These are phyloP conservation scores for Falco berigora DNA, from an alignment of 2,797 vertebrate species.

Conservation along the genomic window DNA sequence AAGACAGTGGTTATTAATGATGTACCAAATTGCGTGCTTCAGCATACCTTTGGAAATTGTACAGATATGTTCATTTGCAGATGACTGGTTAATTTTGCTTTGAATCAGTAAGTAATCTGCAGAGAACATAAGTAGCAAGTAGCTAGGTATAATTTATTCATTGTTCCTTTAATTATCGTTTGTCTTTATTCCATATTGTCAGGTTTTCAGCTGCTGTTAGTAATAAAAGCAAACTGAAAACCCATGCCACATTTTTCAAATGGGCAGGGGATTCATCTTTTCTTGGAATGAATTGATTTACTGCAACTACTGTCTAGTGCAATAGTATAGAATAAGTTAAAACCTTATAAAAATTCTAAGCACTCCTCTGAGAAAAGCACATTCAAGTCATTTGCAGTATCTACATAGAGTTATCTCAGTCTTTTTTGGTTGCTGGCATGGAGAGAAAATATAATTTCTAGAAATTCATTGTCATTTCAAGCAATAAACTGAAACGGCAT, in stretches of 20 bases:
- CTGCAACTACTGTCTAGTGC: background rate
- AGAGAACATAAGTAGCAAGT: background rate
- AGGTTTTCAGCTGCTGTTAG: background rate
- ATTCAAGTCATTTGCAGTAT: background rate
- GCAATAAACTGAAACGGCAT: background rate
- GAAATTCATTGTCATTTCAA: background rate
- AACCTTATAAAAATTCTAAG: background rate
- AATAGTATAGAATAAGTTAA: background rate
- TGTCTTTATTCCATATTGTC: background rate
- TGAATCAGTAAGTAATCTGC: slow-evolving; percentile 6
- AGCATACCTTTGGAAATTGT: background rate
- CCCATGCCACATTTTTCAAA: background rate
- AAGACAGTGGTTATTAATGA: background rate
- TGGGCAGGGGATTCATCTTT: background rate
- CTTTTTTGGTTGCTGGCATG: background rate
- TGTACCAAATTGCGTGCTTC: background rate
- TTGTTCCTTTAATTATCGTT: slow-evolving; percentile 7
- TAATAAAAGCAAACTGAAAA: background rate
- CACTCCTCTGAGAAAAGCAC: background rate
- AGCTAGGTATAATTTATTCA: slow-evolving; percentile 2
- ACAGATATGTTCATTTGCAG: background rate
- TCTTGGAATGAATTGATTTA: background rate
- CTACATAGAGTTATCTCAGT: background rate
- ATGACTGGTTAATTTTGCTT: slow-evolving; percentile 21
- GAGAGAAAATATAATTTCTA: background rate